These are phyloP conservation scores for Merops nubicus DNA, from an alignment of 2,113 vertebrate species.

Conservation along the genomic window DNA sequence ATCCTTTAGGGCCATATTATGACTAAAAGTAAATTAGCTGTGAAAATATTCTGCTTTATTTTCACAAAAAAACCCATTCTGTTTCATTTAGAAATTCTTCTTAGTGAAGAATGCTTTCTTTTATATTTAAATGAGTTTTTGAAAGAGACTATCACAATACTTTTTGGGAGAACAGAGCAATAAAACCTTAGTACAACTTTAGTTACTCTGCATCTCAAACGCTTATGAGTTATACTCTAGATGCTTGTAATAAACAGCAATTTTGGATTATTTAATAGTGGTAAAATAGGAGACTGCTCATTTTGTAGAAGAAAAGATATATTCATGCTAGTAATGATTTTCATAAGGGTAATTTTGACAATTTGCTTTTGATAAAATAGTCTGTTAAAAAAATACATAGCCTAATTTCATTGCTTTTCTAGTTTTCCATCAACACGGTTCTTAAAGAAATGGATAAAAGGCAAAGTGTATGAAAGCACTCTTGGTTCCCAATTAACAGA, in stretches of 20 bases:
- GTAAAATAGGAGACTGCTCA: background rate
- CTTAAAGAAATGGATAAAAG: background rate
- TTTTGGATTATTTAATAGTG: background rate
- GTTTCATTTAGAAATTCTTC: background rate
- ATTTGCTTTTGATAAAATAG: background rate
- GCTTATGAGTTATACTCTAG: background rate
- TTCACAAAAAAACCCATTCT: background rate
- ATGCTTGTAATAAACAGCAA: background rate
- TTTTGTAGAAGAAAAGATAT: background rate
- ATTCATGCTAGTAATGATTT: background rate
- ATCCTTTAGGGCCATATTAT: background rate
- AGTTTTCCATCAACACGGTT: background rate
- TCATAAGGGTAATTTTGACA: background rate
- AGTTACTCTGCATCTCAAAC: background rate
- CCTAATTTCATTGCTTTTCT: background rate
- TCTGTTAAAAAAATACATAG: background rate
- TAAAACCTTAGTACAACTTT: background rate
- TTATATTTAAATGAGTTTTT: conserved; percentile 9
- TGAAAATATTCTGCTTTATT: background rate
- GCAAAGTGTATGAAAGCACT: background rate
- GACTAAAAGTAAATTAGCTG: conserved; percentile 13
- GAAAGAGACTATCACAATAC: background rate
- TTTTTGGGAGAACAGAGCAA: background rate
- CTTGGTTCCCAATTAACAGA: background rate
- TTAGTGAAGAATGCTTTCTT: background rate